Evolutionary conservation across 2,797 vertebrate genomes (phyloP), one percentile per base, ranked within the genome.

Genomic region (Myoxocephalus aenaeus): DNA sequence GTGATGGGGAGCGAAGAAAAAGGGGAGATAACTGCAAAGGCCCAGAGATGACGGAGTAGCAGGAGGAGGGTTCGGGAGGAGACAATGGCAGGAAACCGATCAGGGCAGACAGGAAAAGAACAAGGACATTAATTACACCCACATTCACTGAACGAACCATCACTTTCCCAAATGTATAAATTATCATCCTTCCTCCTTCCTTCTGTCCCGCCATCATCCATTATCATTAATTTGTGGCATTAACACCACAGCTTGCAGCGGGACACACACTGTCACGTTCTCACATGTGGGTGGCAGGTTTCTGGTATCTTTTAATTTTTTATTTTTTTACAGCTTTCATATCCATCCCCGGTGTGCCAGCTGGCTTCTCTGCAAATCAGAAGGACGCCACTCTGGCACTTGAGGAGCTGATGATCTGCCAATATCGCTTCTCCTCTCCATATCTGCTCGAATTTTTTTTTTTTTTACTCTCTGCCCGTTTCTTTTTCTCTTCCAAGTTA

Each of bases 151-250:
- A 79, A 82, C 40, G 6, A 75, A 64, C 66, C 77, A 80, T 82
- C 77, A 51, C n/a, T 65, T 72, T 32, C 77, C 78, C 82, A 74
- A 66, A 87, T 73, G 72, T 79, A 85, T 81, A 87, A 86, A 83
- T 84, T 61, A 85, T 65, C 75, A 46, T 54, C 36, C 59, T 69
- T 68, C 48, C 51, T 34, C 64, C 51, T 79, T 84, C 71, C 54
- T 77, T 38, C 71, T 58, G 59, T 71, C 65, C 69, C 18, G 25
- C 27, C 15, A 51, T 65, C 77, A 62, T 82, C 76, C 53, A 81
- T 83, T 80, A 74, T 83, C 80, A 70, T 75, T 70, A 29, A 36
- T 56, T 57, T 42, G 66, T 63, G 75, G 18, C 12, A 4, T 46
- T 70, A 36, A 53, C 73, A 61, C 70, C 70, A 70, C 80, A 78